These are phyloP conservation scores for Synanthedon myopaeformis DNA, from an alignment of 2,888 invertebrate species.

Conservation along the genomic window DNA sequence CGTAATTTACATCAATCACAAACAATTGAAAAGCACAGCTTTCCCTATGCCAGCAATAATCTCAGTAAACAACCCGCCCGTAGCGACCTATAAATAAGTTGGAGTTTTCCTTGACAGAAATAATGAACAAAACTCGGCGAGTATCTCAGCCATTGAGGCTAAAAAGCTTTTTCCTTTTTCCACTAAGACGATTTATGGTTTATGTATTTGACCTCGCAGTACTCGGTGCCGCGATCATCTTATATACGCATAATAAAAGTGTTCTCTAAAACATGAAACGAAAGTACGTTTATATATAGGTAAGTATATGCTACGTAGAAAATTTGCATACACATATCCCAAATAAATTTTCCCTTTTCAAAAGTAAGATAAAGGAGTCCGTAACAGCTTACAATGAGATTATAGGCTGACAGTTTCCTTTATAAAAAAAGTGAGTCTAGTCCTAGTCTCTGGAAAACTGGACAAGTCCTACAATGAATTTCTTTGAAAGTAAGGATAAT, in stretches of 20 bases:
- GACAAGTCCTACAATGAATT: no score
- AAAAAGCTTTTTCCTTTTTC: slow-evolving; percentile 38
- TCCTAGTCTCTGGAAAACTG: no score
- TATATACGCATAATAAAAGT: slow-evolving; percentile 32
- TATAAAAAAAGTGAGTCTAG: no score
- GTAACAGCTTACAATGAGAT: no score
- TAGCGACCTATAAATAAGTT: slow-evolving; percentile 19
- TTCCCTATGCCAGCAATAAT: slow-evolving; percentile 6
- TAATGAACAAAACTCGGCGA: slow-evolving; percentile 37
- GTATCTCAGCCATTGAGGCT: slow-evolving; percentile 24
- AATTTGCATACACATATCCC: background rate
- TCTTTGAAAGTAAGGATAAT: no score
- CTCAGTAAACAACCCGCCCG: slow-evolving; percentile 7
- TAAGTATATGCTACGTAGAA: background rate
- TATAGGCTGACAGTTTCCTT: no score
- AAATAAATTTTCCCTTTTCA: background rate
- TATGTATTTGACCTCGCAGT: slow-evolving; percentile 51
- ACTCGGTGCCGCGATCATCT: slow-evolving; percentile 32
- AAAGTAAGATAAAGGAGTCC: no score
- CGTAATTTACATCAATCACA: background rate
- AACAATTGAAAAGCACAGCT: background rate
- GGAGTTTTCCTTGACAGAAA: slow-evolving; percentile 31
- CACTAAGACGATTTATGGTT: slow-evolving; percentile 48
- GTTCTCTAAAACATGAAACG: slow-evolving; percentile 3
- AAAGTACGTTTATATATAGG: background rate